Percentiles rank a stretch among this genome's conserved stretches.
Evolutionary conservation across 1,140 invertebrate species (phyloP).

Genomic region (Drosophila pseudoobscura): DNA sequence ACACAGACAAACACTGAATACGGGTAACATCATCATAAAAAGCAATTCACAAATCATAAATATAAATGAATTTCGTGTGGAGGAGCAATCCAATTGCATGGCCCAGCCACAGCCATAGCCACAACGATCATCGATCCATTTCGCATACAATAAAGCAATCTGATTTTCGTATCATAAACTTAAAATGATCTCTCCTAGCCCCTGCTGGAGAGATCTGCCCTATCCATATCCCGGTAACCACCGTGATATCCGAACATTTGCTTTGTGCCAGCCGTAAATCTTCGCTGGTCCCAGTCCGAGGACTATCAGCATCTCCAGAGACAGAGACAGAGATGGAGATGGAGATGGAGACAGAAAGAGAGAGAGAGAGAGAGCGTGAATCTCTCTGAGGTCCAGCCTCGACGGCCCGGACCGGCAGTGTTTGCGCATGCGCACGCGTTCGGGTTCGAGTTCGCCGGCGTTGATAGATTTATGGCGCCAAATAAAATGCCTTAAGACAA

Average conservation of each 20-base stretch:
- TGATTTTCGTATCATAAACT: slow-evolving; percentile 81
- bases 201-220: not conserved
- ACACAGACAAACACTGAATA: not conserved
- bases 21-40: slow-evolving; percentile 78
- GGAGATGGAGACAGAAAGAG: no score
- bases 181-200: slow-evolving; percentile 58
- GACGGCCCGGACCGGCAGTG: slow-evolving; percentile 23
- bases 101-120: not conserved
- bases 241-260: slow-evolving; percentile 42
- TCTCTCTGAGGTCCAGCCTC: slow-evolving; percentile 11
- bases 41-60: slow-evolving; percentile 83
- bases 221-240: not conserved
- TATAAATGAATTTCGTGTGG: slow-evolving; percentile 70
- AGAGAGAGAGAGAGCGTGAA: slow-evolving; percentile 5
- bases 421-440: slow-evolving; percentile 79
- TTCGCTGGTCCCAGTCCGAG: slow-evolving; percentile 35
- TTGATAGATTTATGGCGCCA: slow-evolving; percentile 83
- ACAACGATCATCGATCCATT: slow-evolving; percentile 68
- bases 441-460: slow-evolving; percentile 38
- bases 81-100: slow-evolving; percentile 41
- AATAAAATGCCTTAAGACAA: slow-evolving; percentile 81
- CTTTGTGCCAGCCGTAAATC: slow-evolving; percentile 72
- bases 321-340: slow-evolving; percentile 2
- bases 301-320: slow-evolving; percentile 69
- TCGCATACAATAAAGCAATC: slow-evolving; percentile 81